Percentiles rank a stretch among this genome's conserved stretches.
Evolutionary conservation across 2,113 vertebrate genomes (phyloP).

Genomic region (Corythaeola cristata): DNA sequence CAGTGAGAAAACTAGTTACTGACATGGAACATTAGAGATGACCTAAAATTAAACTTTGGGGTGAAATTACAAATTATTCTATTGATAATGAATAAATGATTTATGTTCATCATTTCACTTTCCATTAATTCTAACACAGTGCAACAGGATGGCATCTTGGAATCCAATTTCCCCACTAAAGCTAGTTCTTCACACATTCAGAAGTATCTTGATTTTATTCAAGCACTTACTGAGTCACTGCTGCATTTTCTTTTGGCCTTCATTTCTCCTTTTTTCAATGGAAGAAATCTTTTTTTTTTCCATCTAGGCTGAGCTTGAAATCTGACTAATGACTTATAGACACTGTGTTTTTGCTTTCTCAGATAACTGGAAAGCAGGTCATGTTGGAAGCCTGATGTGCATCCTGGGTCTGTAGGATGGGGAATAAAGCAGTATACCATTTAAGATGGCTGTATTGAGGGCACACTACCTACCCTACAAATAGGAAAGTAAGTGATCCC

Average conservation of each 20-base stretch:
- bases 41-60: not conserved
- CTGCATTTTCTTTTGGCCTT: not conserved
- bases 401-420: not conserved
- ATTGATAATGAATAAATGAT: not conserved
- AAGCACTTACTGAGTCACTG: not conserved
- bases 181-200: not conserved
- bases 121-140: not conserved
- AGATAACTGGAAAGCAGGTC: not conserved
- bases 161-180: not conserved
- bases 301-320: not conserved
- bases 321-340: not conserved
- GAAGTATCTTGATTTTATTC: not conserved
- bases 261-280: not conserved
- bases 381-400: not conserved
- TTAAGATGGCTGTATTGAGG: not conserved
- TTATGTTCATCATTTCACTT: not conserved
- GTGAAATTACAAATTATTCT: not conserved
- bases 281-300: not conserved
- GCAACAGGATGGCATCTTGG: not conserved
- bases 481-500: not conserved
- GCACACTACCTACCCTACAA: not conserved
- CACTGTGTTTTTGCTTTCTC: not conserved
- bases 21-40: not conserved
- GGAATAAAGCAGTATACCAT: not conserved
- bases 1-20: not conserved